Evolutionary conservation across 2,113 vertebrate genomes (phyloP).

Genomic region (Tylochromis polylepis): DNA sequence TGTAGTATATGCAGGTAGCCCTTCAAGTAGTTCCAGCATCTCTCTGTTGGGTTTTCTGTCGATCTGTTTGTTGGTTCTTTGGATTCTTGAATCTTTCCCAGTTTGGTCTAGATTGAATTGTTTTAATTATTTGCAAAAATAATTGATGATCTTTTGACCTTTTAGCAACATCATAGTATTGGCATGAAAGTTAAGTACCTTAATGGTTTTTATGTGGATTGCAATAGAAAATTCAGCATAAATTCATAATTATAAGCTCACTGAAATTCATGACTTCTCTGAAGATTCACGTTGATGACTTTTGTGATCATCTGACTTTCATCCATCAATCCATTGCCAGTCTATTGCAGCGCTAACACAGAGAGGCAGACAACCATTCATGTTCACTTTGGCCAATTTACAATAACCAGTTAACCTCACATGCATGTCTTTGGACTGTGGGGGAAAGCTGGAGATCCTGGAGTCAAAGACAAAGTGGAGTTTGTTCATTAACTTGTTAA

Average conservation of each 20-base stretch:
- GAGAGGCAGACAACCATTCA: background rate
- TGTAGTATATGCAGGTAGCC: background rate
- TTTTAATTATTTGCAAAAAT: background rate
- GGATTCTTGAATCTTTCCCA: background rate
- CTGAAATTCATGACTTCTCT: background rate
- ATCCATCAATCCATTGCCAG: background rate
- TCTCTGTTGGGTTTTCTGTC: background rate
- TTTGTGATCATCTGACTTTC: background rate
- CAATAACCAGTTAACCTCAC: background rate
- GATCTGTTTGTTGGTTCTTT: background rate
- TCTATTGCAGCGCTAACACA: background rate
- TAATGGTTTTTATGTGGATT: background rate
- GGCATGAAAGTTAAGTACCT: background rate
- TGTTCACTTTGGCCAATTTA: background rate
- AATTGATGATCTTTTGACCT: background rate
- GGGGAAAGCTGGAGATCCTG: no score
- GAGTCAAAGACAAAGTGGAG: background rate
- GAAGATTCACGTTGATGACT: background rate
- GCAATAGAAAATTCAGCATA: background rate
- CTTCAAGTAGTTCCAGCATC: background rate
- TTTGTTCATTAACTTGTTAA: background rate
- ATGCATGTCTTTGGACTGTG: background rate
- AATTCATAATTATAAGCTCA: background rate
- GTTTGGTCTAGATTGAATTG: background rate
- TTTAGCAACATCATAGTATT: no score